Conservation (phyloP, 1,140 invertebrate genomes). For the Heliconius himera region DNA sequence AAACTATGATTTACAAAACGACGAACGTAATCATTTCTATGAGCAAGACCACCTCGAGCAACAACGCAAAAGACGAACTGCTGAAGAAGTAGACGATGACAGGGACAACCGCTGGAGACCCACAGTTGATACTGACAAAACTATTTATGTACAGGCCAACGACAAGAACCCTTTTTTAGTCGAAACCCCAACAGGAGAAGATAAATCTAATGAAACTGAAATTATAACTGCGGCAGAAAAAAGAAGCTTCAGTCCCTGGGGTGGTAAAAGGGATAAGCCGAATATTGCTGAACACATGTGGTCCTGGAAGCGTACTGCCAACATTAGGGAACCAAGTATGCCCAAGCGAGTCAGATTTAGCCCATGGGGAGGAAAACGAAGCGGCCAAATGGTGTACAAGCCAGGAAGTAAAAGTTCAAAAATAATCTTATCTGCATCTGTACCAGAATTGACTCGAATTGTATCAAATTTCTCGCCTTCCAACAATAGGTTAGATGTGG, state of each 20-base stretch:
- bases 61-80: slow-evolving; percentile 53
- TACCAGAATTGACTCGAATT: slow-evolving; percentile 67
- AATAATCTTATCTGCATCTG: slow-evolving; percentile 62
- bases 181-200: slow-evolving; percentile 44
- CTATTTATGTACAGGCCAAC: slow-evolving; percentile 48
- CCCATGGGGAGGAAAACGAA: slow-evolving; percentile 74
- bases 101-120: slow-evolving; percentile 52
- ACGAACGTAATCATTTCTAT: slow-evolving; percentile 43
- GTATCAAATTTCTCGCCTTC: slow-evolving; percentile 64
- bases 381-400: slow-evolving; percentile 69
- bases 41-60: slow-evolving; percentile 43
- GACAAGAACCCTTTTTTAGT: slow-evolving; percentile 47
- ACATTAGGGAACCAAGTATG: slow-evolving; percentile 69
- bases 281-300: slow-evolving; percentile 61
- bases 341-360: slow-evolving; percentile 73
- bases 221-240: slow-evolving; percentile 52
- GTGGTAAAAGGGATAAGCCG: slow-evolving; percentile 61
- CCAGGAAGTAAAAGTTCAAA: slow-evolving; percentile 61
- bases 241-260: slow-evolving; percentile 74
- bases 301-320: slow-evolving; percentile 64
- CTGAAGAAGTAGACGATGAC: slow-evolving; percentile 45
- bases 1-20: slow-evolving; percentile 53
- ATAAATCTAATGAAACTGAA: slow-evolving; percentile 48
- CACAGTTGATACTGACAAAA: slow-evolving; percentile 54
- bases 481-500: slow-evolving; percentile 48